Base-by-base conservation (phyloP, 2,113 vertebrate genomes). In the Lampris incognitus region DNA sequence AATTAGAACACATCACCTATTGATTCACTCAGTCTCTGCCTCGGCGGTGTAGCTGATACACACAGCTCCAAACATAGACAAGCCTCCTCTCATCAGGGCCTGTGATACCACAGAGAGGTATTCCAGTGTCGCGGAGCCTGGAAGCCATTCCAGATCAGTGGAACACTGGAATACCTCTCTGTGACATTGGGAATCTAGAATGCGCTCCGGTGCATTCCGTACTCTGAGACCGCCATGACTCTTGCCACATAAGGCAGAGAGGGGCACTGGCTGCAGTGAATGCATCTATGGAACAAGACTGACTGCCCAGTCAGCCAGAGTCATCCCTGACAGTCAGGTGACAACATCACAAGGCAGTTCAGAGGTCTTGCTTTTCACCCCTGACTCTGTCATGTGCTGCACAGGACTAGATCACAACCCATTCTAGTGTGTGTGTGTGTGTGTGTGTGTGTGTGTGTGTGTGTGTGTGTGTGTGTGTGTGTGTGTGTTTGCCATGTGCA, bases 61-160 rank as follows among this genome's bases (percentile, higher is more conserved):
- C 41, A n/a, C 42, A 40, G 10, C 56, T 88, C 69, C 81, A 83
- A 85, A 90, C 78, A 82, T 78, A 73, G 81, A 24, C 5, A 4
- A 39, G 39, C 40, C 67, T 72, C 72, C 85, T 40, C 50, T 80
- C 78, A 79, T 73, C 66, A 70, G 72, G 24, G 71, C 49, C 54
- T 5, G 75, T 89, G 89, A 91, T 79, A 85, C 91, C 87, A 85
- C 74, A 48, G 56, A 24, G 3, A 55, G 44, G 67, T 80, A 84
- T 83, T 62, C 74, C 78, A 72, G 11, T 41, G 50, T 59, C 79
- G 37, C 57, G n/a, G 66, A 66, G 73, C 11, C 72, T 42, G 69
- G 10, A 5, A 66, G 46, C 41, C 10, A 8, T 36, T 58, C 58
- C 24, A 24, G 24, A 24, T 24, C 24, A 24, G 24, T 24, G 24